phyloP scores from a whole-genome alignment of 2,113 vertebrate species.

The Pipa parva region DNA sequence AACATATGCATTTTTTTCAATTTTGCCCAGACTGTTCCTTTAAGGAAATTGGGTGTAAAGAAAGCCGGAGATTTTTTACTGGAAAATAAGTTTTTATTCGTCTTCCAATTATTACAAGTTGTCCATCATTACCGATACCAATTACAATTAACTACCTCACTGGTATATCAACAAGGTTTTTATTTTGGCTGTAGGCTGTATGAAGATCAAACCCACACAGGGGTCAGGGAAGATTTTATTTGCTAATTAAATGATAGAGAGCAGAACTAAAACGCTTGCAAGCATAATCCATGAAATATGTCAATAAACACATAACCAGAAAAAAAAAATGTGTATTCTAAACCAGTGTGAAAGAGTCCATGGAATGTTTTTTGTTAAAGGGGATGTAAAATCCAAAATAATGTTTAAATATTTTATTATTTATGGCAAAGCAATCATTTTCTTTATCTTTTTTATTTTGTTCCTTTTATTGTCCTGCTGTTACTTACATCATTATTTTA shows the following conservation, averaged over 20 bases:
- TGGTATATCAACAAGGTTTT: neutral
- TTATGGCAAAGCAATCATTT: too few relatives aligned
- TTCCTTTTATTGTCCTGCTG: too few relatives aligned
- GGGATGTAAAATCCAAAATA: too few relatives aligned
- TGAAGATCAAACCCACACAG: neutral
- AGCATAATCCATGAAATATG: neutral
- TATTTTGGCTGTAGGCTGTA: constrained; percentile 18
- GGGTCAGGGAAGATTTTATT: neutral
- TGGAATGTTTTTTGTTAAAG: too few relatives aligned
- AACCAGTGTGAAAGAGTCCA: too few relatives aligned
- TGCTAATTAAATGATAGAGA: neutral
- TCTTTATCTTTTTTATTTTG: too few relatives aligned
- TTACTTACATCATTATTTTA: too few relatives aligned
- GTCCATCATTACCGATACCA: neutral
- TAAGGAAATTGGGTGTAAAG: constrained; percentile 14
- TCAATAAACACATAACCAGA: neutral
- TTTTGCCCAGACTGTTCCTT: too few relatives aligned
- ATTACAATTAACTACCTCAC: constrained; percentile 22
- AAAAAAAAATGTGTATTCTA: too few relatives aligned
- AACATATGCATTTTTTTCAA: too few relatives aligned
- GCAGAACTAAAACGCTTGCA: neutral
- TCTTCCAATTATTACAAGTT: neutral
- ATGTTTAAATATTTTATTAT: too few relatives aligned
- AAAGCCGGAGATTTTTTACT: neutral
- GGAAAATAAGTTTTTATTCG: neutral